phyloP scores from a whole-genome alignment of 2,113 vertebrate genomes.

The Clarias magur region DNA sequence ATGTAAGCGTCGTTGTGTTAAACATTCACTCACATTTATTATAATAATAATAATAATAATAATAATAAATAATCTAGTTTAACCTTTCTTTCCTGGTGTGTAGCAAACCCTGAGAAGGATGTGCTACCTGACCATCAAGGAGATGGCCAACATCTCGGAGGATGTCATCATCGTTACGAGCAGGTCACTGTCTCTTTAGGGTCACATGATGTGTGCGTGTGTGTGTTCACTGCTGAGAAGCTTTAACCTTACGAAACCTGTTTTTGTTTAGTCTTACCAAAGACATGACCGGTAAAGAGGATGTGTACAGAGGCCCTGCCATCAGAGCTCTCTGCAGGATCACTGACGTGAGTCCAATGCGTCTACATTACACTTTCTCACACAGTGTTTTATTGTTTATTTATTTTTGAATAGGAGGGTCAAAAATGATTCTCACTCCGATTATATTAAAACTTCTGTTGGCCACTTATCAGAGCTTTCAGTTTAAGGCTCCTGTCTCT shows the following conservation, averaged over 20 bases:
- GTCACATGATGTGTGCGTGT: too few relatives aligned
- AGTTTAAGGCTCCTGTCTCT: too few relatives aligned
- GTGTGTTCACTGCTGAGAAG: background rate
- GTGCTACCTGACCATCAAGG: constrained; percentile 98
- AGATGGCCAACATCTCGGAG: constrained; percentile 98
- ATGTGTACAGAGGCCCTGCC: constrained; percentile 91
- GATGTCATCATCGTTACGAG: constrained; percentile 99
- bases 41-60: background rate
- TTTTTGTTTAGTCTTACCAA: constrained; percentile 85
- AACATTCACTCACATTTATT: background rate
- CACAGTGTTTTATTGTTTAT: background rate
- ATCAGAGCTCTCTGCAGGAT: constrained; percentile 96
- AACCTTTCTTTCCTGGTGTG: background rate
- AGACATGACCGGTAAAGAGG: constrained; percentile 99
- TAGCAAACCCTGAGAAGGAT: constrained; percentile 96
- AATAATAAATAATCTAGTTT: background rate
- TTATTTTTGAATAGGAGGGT: too few relatives aligned
- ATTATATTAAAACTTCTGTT: too few relatives aligned
- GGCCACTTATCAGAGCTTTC: too few relatives aligned
- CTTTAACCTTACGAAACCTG: background rate
- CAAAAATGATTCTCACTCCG: too few relatives aligned
- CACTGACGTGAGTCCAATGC: constrained; percentile 84
- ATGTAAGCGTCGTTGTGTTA: constrained; percentile 76
- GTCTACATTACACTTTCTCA: background rate
- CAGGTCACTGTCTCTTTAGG: constrained; percentile 76